Evolutionary conservation across 2,797 vertebrate genomes (phyloP).

Genomic region (Falco berigora): DNA sequence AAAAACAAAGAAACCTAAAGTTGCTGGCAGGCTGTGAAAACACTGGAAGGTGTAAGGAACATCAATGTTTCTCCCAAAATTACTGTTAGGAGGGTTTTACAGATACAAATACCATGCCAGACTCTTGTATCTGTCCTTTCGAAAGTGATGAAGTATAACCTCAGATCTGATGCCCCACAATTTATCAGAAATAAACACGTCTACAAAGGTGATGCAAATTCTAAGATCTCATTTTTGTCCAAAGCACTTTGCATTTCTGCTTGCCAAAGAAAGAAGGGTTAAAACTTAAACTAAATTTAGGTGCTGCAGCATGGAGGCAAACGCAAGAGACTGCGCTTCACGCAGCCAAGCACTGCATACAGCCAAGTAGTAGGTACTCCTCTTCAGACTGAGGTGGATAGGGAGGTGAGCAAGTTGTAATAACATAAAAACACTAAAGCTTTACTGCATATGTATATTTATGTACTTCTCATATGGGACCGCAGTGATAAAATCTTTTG

Average conservation of each 20-base stretch:
- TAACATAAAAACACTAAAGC: accelerated
- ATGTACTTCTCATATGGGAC: neutral
- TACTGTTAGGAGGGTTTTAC: neutral
- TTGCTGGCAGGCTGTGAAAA: neutral
- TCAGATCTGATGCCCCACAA: accelerated
- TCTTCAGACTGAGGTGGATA: neutral
- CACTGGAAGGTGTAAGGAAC: accelerated
- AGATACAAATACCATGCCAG: neutral
- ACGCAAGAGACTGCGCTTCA: neutral
- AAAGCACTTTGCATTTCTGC: neutral
- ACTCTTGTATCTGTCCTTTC: neutral
- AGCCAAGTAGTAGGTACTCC: accelerated
- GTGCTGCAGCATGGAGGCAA: neutral
- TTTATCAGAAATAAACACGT: neutral
- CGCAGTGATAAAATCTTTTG: accelerated
- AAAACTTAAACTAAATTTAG: neutral
- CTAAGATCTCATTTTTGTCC: neutral
- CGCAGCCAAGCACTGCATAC: accelerated
- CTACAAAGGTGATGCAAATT: accelerated
- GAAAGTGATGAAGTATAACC: accelerated
- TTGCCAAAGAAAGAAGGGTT: neutral
- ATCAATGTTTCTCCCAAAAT: neutral
- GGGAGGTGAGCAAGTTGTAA: neutral
- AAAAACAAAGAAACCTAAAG: neutral
- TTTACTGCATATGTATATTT: accelerated